A percentile compares a stretch with the other conserved stretches of the same genome.
Evolutionary conservation across 2,113 vertebrate species (phyloP).

Genomic region (Neomonachus schauinslandi): DNA sequence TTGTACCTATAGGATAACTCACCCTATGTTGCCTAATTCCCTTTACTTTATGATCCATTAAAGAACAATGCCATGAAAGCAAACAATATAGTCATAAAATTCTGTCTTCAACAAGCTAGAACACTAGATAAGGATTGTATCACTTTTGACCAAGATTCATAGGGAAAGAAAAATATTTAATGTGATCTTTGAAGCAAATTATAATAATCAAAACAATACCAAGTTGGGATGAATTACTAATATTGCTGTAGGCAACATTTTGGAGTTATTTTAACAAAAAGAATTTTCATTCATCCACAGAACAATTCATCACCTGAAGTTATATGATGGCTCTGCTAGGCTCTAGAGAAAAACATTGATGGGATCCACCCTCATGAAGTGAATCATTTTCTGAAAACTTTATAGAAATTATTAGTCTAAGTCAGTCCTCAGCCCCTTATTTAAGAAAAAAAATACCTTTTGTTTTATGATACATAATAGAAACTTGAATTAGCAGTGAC

Average conservation of each 20-base stretch:
- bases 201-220: neutral
- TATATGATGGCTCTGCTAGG: neutral
- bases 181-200: neutral
- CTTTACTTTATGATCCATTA: neutral
- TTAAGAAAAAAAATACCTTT: neutral
- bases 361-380: neutral
- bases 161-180: neutral
- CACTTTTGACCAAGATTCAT: neutral
- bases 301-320: neutral
- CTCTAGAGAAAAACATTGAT: neutral
- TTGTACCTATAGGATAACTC: neutral
- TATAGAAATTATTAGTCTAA: neutral
- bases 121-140: neutral
- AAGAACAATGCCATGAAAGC: neutral
- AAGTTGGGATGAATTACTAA: neutral
- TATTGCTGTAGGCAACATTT: neutral
- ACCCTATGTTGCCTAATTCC: neutral
- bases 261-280: slow-evolving; percentile 1
- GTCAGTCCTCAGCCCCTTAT: neutral
- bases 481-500: neutral
- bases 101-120: neutral
- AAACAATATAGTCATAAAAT: neutral
- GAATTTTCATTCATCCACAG: neutral
- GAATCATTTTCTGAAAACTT: neutral
- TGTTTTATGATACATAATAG: neutral